phyloP scores from a whole-genome alignment of 1,140 invertebrate species.

The Papilio polyxenes region DNA sequence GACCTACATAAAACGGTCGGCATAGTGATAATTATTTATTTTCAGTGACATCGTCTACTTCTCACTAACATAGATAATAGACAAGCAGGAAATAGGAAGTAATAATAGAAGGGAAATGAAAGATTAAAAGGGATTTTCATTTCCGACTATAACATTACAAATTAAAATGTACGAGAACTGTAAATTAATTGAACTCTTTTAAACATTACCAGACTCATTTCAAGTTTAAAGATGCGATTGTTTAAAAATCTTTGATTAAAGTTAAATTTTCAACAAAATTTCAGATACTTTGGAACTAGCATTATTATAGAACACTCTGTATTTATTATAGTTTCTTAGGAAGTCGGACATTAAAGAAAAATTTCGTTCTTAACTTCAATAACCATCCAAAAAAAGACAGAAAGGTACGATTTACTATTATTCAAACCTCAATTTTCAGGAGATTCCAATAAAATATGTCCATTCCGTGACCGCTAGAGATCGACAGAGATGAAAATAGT shows the following conservation, averaged over 20 bases:
- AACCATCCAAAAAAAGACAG: neutral
- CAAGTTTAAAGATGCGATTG: neutral
- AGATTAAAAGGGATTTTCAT: neutral
- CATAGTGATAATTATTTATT: too few species aligned
- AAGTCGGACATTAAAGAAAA: neutral
- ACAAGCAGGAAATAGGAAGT: neutral
- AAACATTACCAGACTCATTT: neutral
- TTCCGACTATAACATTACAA: neutral
- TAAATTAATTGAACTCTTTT: neutral
- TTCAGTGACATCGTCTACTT: too few species aligned
- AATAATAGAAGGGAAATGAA: neutral
- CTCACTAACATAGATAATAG: neutral
- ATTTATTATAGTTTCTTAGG: too few species aligned
- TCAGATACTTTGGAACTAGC: too few species aligned
- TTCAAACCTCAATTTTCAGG: constrained; percentile 31
- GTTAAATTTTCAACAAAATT: too few species aligned
- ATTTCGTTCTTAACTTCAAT: neutral
- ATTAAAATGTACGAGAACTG: neutral
- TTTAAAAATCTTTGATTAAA: neutral
- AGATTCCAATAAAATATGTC: constrained; percentile 25
- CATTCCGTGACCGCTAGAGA: constrained; percentile 14
- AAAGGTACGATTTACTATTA: constrained; percentile 21
- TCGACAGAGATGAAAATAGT: neutral
- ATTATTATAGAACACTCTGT: too few species aligned
- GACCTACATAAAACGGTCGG: too few species aligned